Percentiles rank a stretch among this genome's conserved stretches.
Conservation (phyloP, 35 echinoderm and acorn worm species). For the Strongylocentrotus purpuratus region DNA sequence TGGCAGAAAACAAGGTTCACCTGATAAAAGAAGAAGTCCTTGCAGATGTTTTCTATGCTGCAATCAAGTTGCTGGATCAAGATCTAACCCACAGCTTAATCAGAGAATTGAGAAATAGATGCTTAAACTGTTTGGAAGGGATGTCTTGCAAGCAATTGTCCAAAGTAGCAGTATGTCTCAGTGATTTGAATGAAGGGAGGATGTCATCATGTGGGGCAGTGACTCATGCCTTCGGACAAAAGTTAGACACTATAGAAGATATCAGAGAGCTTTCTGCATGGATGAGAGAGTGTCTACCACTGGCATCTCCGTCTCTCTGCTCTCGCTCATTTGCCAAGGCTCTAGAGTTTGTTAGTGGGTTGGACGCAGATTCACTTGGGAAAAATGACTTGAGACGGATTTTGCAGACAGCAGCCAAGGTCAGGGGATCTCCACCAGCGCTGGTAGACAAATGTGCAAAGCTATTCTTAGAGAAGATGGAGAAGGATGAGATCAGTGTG, state of each 20-base stretch:
- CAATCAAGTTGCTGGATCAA: conserved; percentile 57
- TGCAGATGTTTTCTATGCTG: conserved; percentile 66
- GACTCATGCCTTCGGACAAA: conserved; percentile 35
- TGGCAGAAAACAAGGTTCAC: conserved; percentile 74
- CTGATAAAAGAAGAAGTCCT: conserved; percentile 61
- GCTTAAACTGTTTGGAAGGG: conserved; percentile 37
- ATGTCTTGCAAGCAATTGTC: conserved; percentile 66
- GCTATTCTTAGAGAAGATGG: conserved; percentile 54
- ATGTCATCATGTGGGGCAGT: conserved; percentile 58
- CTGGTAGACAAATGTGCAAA: conserved; percentile 62
- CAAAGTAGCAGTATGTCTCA: conserved; percentile 73
- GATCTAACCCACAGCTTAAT: conserved; percentile 57
- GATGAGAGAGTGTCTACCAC: conserved; percentile 59
- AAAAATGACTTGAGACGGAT: conserved; percentile 65
- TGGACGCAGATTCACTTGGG: conserved; percentile 30
- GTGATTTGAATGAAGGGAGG: conserved; percentile 56
- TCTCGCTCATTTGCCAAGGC: conserved; percentile 55
- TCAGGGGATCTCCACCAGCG: background rate
- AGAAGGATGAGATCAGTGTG: conserved; percentile 28
- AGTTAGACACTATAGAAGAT: conserved; percentile 56
- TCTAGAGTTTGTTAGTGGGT: conserved; percentile 10
- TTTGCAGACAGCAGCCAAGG: conserved; percentile 55
- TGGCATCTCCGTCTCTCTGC: conserved; percentile 52
- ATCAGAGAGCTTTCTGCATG: conserved; percentile 77
- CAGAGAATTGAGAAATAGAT: conserved; percentile 64